Percentiles rank a stretch among this genome's conserved stretches.
phyloP scores from a whole-genome alignment of 2,113 vertebrate genomes.

The Chaetops frenatus region DNA sequence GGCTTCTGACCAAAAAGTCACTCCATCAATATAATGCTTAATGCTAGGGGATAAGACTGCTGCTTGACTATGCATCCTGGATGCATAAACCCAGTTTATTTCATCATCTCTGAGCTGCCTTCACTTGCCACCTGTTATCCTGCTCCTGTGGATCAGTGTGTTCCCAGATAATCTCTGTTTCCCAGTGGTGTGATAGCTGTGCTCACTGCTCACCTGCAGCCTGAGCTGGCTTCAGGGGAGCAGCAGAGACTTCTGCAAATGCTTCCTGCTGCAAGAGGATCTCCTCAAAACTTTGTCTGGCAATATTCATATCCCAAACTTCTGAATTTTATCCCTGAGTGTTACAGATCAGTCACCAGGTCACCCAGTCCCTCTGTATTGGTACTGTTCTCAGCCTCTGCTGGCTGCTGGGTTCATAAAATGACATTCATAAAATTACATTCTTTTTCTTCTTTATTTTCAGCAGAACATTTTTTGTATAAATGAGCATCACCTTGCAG shows the following conservation, averaged over 20 bases:
- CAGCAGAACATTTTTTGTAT: not conserved
- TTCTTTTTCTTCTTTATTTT: not conserved
- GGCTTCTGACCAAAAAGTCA: conserved; percentile 51
- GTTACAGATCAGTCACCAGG: not conserved
- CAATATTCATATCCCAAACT: not conserved
- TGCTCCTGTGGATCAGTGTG: not conserved
- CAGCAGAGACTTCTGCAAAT: not conserved
- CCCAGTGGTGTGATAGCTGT: not conserved
- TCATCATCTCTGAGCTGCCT: conserved; percentile 32
- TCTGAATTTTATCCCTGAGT: not conserved
- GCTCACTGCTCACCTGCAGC: not conserved
- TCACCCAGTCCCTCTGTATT: not conserved
- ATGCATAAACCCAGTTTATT: not conserved
- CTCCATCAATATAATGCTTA: conserved; percentile 32
- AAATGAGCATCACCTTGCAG: not conserved
- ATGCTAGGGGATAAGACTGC: conserved; percentile 11
- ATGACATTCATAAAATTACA: not conserved
- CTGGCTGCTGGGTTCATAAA: not conserved
- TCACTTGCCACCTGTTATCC: conserved; percentile 47
- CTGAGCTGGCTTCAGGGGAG: not conserved
- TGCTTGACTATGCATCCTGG: conserved; percentile 15
- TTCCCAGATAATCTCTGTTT: not conserved
- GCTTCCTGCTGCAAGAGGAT: not conserved
- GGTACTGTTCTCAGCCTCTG: not conserved
- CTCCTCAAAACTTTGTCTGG: not conserved